Conservation (phyloP, 2,888 invertebrate species). For the Drosophila monieri region DNA sequence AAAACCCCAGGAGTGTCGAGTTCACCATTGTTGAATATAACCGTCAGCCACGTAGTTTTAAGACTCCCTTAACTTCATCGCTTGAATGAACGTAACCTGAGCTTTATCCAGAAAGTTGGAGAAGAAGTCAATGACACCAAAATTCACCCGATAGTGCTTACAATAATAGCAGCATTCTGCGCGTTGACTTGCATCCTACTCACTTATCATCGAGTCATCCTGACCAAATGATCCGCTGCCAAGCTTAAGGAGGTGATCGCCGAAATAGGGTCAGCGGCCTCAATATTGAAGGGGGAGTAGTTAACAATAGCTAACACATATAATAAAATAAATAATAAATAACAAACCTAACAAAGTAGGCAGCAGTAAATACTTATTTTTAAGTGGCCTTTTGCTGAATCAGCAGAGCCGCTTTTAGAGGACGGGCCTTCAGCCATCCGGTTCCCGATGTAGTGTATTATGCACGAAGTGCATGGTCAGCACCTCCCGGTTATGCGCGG, state of each 20-base stretch:
- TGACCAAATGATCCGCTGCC: neutral
- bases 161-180: neutral
- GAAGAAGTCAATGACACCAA: conserved; percentile 4
- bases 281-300: conserved; percentile 4
- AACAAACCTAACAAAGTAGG: no score
- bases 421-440: no score
- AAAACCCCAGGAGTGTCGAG: conserved; percentile 15
- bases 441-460: no score
- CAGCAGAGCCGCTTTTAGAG: no score
- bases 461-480: no score
- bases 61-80: conserved; percentile 21
- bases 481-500: no score
- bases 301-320: neutral
- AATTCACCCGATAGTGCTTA: neutral
- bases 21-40: conserved; percentile 15
- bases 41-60: conserved; percentile 12
- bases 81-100: conserved; percentile 5
- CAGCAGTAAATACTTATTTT: no score
- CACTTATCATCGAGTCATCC: neutral
- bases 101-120: conserved; percentile 1
- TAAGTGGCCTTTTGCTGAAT: no score
- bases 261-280: conserved; percentile 6
- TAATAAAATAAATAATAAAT: no score
- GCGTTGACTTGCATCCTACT: neutral
- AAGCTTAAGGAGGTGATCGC: conserved; percentile 5